Percentiles rank a stretch among this genome's conserved stretches.
Conservation (phyloP, 2,113 vertebrate genomes). For the Daubentonia madagascariensis region DNA sequence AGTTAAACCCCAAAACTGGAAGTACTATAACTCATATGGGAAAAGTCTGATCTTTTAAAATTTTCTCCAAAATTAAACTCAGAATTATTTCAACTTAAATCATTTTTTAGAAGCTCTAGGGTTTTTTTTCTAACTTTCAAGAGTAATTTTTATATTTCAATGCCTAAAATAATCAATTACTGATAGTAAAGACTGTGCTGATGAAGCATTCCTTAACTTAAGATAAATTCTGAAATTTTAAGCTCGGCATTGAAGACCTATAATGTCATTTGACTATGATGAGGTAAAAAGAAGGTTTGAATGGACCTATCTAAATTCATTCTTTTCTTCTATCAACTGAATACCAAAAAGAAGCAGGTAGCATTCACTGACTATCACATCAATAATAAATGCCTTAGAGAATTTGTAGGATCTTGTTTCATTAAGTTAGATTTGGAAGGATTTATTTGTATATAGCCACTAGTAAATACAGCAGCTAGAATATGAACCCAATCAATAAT, state of each 20-base stretch:
- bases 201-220: not conserved
- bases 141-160: not conserved
- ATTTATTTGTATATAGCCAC: constrained; percentile 35
- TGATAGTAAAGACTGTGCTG: not conserved
- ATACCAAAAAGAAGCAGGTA: constrained; percentile 1
- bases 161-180: constrained; percentile 17
- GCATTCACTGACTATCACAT: constrained; percentile 23
- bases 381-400: constrained; percentile 40
- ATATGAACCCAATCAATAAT: constrained; percentile 21
- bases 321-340: constrained; percentile 4
- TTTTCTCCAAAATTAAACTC: constrained; percentile 55
- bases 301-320: constrained; percentile 1
- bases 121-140: not conserved
- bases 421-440: constrained; percentile 48
- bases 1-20: constrained; percentile 46
- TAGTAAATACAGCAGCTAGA: constrained; percentile 33
- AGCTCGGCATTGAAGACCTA: not conserved
- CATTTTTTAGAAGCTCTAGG: not conserved
- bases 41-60: constrained; percentile 44
- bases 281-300: not conserved
- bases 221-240: constrained; percentile 29
- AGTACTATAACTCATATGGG: constrained; percentile 46
- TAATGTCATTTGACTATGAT: not conserved
- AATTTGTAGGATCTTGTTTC: constrained; percentile 48
- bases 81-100: constrained; percentile 51